These are phyloP conservation scores for Xestia xanthographa DNA, from an alignment of 2,888 invertebrate genomes.

Conservation along the genomic window DNA sequence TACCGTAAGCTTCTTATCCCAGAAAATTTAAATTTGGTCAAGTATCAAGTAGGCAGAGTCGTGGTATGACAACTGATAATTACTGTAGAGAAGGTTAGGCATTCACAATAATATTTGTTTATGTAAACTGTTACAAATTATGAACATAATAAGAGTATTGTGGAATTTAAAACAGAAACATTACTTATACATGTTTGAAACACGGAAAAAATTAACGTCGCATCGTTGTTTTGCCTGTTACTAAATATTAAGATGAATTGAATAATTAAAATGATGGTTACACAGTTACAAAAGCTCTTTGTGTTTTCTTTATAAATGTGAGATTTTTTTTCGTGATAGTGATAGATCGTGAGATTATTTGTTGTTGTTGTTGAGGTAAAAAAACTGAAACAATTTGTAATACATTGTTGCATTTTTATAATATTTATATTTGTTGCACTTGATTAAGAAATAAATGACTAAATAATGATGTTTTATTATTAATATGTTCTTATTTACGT, in stretches of 20 bases:
- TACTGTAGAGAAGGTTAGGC: background rate
- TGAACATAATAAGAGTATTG: background rate
- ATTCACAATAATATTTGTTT: background rate
- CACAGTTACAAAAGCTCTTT: constrained; percentile 35
- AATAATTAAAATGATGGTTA: constrained; percentile 31
- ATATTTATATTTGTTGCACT: background rate
- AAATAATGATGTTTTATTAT: background rate
- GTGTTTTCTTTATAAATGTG: constrained; percentile 16
- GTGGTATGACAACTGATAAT: background rate
- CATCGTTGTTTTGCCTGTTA: constrained; percentile 9
- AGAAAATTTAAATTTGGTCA: background rate
- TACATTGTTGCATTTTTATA: background rate
- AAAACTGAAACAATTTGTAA: constrained; percentile 2
- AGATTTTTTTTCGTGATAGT: constrained; percentile 28
- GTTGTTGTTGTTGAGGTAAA: background rate
- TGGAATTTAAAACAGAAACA: background rate
- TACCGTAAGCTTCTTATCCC: background rate
- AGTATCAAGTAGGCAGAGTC: constrained; percentile 5
- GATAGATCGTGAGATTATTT: constrained; percentile 19
- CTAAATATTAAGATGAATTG: constrained; percentile 20
- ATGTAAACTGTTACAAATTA: background rate
- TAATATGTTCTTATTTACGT: background rate
- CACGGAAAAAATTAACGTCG: background rate
- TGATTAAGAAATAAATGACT: background rate
- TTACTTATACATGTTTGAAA: background rate